Evolutionary conservation across 2,113 vertebrate species (phyloP).

Genomic region (Hippocampus zosterae): DNA sequence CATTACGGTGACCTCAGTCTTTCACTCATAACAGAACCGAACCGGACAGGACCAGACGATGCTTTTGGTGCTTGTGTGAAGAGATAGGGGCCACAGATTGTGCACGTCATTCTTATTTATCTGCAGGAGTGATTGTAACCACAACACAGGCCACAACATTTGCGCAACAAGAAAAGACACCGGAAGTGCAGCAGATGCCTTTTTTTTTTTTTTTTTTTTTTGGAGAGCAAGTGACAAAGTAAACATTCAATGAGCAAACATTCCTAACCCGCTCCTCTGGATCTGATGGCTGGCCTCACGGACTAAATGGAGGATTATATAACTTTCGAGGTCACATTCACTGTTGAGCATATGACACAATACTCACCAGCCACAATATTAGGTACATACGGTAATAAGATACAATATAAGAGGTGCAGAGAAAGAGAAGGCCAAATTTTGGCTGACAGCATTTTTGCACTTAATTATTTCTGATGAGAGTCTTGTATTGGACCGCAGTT

Average conservation of each 20-base stretch:
- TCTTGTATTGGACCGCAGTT: too few relatives aligned
- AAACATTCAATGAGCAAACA: slow-evolving; percentile 25
- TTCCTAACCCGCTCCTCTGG: not conserved
- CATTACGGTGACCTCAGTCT: slow-evolving; percentile 20
- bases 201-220: slow-evolving; percentile 1
- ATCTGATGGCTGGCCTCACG: not conserved
- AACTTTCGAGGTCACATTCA: slow-evolving; percentile 3
- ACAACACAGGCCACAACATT: not conserved
- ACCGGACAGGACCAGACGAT: not conserved
- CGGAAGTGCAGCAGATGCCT: slow-evolving; percentile 3
- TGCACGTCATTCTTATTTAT: not conserved
- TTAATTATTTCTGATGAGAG: not conserved
- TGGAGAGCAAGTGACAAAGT: not conserved
- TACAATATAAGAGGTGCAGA: not conserved
- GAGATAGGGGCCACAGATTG: not conserved
- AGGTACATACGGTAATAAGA: not conserved
- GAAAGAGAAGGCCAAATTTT: not conserved
- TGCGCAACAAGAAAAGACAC: not conserved
- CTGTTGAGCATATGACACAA: slow-evolving; percentile 1
- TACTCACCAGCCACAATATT: not conserved
- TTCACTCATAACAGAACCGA: not conserved
- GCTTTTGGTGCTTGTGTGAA: not conserved
- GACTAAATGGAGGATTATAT: not conserved
- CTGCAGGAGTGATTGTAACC: not conserved
- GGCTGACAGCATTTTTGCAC: not conserved